These are phyloP conservation scores for Sceliomorpha sp. DNA, from an alignment of 2,888 invertebrate genomes.

Conservation along the genomic window DNA sequence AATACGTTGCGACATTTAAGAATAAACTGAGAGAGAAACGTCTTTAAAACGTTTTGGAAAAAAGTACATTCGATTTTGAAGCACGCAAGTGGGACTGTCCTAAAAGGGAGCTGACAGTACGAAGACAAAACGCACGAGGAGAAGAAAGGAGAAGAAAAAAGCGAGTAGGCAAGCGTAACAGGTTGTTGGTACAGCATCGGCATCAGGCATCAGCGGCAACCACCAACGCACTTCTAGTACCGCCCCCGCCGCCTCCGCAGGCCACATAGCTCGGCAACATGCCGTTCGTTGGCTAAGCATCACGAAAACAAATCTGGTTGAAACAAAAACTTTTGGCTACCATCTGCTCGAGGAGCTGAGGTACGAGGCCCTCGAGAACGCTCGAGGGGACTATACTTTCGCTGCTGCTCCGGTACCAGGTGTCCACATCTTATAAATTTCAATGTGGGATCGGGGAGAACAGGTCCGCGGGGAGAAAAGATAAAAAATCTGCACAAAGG, in stretches of 20 bases:
- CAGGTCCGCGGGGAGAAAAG: slow-evolving; percentile 58
- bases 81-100: slow-evolving; percentile 10
- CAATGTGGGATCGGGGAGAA: slow-evolving; percentile 62
- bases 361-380: slow-evolving; percentile 48
- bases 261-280: slow-evolving; percentile 41
- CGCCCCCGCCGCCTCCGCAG: slow-evolving; percentile 42
- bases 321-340: slow-evolving; percentile 70
- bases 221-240: slow-evolving; percentile 49
- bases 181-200: slow-evolving; percentile 51
- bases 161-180: slow-evolving; percentile 51
- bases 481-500: slow-evolving; percentile 57
- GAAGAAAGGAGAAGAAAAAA: slow-evolving; percentile 21
- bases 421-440: slow-evolving; percentile 73
- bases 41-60: too few species aligned
- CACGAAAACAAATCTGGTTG: slow-evolving; percentile 72
- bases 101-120: slow-evolving; percentile 35
- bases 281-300: slow-evolving; percentile 54
- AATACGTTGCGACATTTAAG: too few species aligned
- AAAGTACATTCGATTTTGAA: too few species aligned
- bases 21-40: too few species aligned
- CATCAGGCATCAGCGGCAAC: slow-evolving; percentile 34
- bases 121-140: slow-evolving; percentile 40
- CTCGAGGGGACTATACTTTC: slow-evolving; percentile 55
- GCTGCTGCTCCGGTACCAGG: slow-evolving; percentile 65
- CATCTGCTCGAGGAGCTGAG: slow-evolving; percentile 65